Evolutionary conservation across 2,888 invertebrate genomes (phyloP).

Genomic region (Aporophyla lueneburgensis): DNA sequence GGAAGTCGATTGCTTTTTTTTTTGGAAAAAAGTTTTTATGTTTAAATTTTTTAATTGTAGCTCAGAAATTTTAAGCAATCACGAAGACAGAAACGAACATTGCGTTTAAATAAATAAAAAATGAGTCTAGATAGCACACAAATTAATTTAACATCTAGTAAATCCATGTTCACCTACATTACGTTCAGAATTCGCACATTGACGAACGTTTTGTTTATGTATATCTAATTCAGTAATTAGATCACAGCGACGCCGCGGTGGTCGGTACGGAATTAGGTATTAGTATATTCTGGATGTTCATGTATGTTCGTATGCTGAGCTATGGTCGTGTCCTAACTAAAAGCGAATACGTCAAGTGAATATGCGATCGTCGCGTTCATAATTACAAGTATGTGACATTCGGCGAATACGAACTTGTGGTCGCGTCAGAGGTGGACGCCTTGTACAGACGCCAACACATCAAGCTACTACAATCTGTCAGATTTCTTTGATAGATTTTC

Average conservation of each 20-base stretch:
- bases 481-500: too few species aligned
- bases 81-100: too few species aligned
- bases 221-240: constrained; percentile 55
- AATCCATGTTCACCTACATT: constrained; percentile 8
- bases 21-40: too few species aligned
- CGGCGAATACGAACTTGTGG: too few species aligned
- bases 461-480: too few species aligned
- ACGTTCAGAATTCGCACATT: constrained; percentile 16
- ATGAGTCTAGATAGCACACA: background rate
- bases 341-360: background rate
- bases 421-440: too few species aligned
- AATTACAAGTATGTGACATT: background rate
- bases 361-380: background rate
- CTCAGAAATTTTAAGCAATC: too few species aligned
- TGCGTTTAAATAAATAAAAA: too few species aligned
- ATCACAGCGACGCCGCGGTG: constrained; percentile 35
- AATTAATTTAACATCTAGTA: background rate
- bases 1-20: too few species aligned
- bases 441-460: too few species aligned
- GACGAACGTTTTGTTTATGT: constrained; percentile 24
- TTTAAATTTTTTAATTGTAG: too few species aligned
- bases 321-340: background rate
- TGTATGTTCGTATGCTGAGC: background rate
- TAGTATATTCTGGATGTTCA: constrained; percentile 1
- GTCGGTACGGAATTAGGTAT: constrained; percentile 25